Conservation (phyloP, 1,140 invertebrate genomes). For the Macrobrachium nipponense region DNA sequence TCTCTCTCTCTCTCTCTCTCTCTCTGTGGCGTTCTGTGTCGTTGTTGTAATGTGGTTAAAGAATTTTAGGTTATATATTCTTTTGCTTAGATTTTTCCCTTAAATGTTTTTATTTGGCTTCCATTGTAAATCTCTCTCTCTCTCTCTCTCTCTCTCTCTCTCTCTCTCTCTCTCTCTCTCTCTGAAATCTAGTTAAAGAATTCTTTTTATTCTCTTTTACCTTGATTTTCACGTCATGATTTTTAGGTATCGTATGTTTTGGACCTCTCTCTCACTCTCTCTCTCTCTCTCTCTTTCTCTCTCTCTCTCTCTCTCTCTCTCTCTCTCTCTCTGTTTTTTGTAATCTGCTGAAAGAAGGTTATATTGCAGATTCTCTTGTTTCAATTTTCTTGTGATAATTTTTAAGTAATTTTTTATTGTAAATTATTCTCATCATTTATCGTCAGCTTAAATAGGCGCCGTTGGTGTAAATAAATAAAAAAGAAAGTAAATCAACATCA, state of each 20-base stretch:
- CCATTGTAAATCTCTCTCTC: constrained; percentile 15
- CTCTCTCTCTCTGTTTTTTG: too few species aligned
- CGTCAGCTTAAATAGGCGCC: too few species aligned
- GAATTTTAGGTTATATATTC: too few species aligned
- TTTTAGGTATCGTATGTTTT: not conserved
- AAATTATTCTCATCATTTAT: too few species aligned
- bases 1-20: not conserved
- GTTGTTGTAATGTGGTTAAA: too few species aligned
- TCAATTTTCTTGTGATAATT: not conserved
- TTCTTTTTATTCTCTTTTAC: too few species aligned
- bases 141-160: constrained; percentile 34
- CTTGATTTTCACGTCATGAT: not conserved
- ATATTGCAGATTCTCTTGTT: not conserved
- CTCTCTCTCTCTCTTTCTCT: not conserved
- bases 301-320: constrained; percentile 18
- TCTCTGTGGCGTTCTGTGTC: too few species aligned
- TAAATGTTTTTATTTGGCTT: not conserved
- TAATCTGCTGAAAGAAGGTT: too few species aligned
- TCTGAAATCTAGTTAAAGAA: not conserved
- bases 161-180: constrained; percentile 29
- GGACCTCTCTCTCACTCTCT: not conserved
- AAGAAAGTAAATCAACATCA: too few species aligned
- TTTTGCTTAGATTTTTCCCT: not conserved
- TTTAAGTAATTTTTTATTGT: not conserved
- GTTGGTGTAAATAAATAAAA: too few species aligned